Evolutionary conservation across 2,888 invertebrate genomes (phyloP), one percentile per base, ranked within the genome.

Genomic region (Drosophila mayaguana): DNA sequence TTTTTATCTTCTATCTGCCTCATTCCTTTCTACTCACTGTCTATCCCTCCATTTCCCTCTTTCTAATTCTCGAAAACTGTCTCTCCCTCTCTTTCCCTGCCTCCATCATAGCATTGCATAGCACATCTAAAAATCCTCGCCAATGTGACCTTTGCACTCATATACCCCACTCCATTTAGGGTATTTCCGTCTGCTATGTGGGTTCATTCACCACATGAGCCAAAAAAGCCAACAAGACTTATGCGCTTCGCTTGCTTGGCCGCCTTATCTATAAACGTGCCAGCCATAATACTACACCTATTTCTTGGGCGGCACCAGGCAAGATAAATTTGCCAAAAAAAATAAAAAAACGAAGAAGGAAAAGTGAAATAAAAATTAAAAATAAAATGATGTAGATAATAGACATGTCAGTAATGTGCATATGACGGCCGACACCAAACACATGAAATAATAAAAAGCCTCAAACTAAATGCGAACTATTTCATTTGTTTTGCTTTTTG

Each of bases 181-280:
- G 70, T 61, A 61, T 36, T 54, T 63, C 34, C 63, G 65, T 42
- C 79, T 79, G 74, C 64, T 77, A 81, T 79, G 68, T 81, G 80
- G 74, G 77, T 81, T 83, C 81, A 71, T 78, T 78, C 65, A 57
- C 70, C 70, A 66, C 75, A 78, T 28, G 50, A 71, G 63, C 78
- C 57, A 54, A 61, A 61, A 60, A 66, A 76, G 8, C 11, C 8
- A 42, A 43, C 12, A 12, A 28, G 46, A 48, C n/a, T 66, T 62
- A 45, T 66, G 32, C 69, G 53, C 77, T 57, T 74, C 53, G 78
- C 50, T 59, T 65, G 73, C 14, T 70, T 80, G 78, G 77, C 77
- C 78, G 80, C 72, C 70, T 86, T 83, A 83, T 86, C 83, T 83
- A 69, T 64, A 83, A 81, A 69, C 79, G 70, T 72, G 83, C 74